A percentile compares a stretch with the other conserved stretches of the same genome.
Evolutionary conservation across 2,888 invertebrate species (phyloP).

Genomic region (Parascotia fuliginaria): DNA sequence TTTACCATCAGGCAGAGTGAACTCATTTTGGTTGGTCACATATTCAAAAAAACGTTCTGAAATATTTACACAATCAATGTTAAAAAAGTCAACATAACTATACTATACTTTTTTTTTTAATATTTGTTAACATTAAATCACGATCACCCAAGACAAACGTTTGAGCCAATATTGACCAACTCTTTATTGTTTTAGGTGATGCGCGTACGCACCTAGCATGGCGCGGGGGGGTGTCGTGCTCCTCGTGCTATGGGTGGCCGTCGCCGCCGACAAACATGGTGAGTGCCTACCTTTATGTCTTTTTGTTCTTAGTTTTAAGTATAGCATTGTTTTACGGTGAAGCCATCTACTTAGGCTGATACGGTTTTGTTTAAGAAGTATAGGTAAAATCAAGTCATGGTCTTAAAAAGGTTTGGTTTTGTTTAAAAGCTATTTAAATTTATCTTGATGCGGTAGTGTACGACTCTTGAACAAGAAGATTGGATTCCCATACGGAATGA

Average conservation of each 20-base stretch:
- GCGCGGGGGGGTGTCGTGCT: slow-evolving; percentile 75
- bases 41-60: no score
- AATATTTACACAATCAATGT: no score
- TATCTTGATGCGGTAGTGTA: no score
- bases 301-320: slow-evolving; percentile 33
- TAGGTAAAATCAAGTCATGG: no score
- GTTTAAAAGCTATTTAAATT: no score
- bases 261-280: slow-evolving; percentile 75
- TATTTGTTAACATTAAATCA: slow-evolving; percentile 5
- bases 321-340: slow-evolving; percentile 11
- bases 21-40: no score
- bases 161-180: slow-evolving; percentile 67
- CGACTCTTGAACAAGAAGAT: no score
- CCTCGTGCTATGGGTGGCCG: slow-evolving; percentile 83
- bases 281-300: slow-evolving; percentile 52
- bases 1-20: no score
- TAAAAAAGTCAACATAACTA: not conserved
- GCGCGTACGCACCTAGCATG: slow-evolving; percentile 76
- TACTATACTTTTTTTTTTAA: not conserved
- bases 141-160: slow-evolving; percentile 34
- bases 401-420: no score
- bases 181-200: slow-evolving; percentile 85
- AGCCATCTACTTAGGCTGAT: slow-evolving; percentile 3
- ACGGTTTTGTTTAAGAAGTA: not conserved
- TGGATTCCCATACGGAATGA: no score